Percentiles rank a stretch among this genome's conserved stretches.
These are phyloP conservation scores for Glossosoma conforme DNA, from an alignment of 1,140 invertebrate species.

Conservation along the genomic window DNA sequence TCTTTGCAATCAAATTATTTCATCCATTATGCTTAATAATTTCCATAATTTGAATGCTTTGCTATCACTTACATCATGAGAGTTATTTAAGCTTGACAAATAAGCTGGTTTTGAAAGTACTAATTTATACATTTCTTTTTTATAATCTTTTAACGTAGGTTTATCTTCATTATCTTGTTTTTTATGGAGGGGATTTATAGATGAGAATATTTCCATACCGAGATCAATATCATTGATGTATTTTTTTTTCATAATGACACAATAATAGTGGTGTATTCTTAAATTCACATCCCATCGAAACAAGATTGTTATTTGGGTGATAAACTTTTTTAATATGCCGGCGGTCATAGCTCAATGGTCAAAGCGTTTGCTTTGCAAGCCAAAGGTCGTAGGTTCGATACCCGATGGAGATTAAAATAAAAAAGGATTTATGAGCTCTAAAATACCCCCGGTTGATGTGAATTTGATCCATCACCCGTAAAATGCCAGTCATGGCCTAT, in stretches of 20 bases:
- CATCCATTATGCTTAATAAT: conserved; percentile 27
- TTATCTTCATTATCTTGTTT: conserved; percentile 2
- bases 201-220: conserved; percentile 16
- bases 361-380: too few relatives aligned
- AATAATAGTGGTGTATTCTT: conserved; percentile 12
- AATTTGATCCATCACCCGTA: too few relatives aligned
- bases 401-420: too few relatives aligned
- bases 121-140: neutral
- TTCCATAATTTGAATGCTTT: conserved; percentile 30
- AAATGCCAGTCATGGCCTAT: too few relatives aligned
- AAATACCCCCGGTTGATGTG: too few relatives aligned
- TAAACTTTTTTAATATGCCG: too few relatives aligned
- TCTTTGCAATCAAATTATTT: conserved; percentile 18
- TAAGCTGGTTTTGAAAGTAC: too few relatives aligned
- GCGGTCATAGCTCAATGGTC: too few relatives aligned
- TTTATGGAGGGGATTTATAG: too few relatives aligned
- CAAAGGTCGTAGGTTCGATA: too few relatives aligned
- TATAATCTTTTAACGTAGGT: conserved; percentile 3
- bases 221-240: conserved; percentile 11
- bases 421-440: too few relatives aligned
- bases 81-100: neutral
- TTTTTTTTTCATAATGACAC: conserved; percentile 17
- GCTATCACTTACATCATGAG: too few relatives aligned
- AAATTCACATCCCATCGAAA: conserved; percentile 17
- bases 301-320: conserved; percentile 23